Conservation (phyloP, 2,888 invertebrate genomes). For the Coecobrya sp. region DNA sequence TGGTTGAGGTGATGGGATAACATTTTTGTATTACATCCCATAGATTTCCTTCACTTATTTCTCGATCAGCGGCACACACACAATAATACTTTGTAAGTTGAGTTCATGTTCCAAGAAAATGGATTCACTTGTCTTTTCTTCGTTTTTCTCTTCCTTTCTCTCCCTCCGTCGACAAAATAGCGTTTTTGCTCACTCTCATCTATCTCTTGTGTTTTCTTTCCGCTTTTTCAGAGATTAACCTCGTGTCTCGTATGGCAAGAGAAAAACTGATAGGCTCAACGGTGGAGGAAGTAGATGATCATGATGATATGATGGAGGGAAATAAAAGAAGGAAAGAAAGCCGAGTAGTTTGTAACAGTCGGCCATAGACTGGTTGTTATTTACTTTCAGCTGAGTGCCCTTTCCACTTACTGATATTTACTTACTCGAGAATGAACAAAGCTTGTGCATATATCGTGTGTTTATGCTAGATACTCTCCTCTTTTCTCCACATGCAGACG, state of each 20-base stretch:
- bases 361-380: constrained; percentile 80
- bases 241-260: constrained; percentile 44
- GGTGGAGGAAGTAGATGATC: constrained; percentile 44
- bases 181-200: constrained; percentile 36
- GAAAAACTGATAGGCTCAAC: constrained; percentile 21
- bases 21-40: neutral
- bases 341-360: constrained; percentile 2
- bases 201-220: constrained; percentile 81
- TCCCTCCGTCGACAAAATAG: neutral
- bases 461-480: constrained; percentile 40
- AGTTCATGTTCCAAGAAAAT: constrained; percentile 72
- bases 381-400: constrained; percentile 85
- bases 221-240: constrained; percentile 84
- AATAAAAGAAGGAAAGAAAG: constrained; percentile 40
- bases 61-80: constrained; percentile 57
- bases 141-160: neutral
- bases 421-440: constrained; percentile 78
- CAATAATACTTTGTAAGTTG: constrained; percentile 29
- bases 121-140: constrained; percentile 66
- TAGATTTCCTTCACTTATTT: constrained; percentile 40
- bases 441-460: constrained; percentile 66
- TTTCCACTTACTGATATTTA: constrained; percentile 80
- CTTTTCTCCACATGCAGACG: constrained; percentile 11
- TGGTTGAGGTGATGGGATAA: constrained; percentile 6
- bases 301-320: constrained; percentile 61